phyloP scores from a whole-genome alignment of 2,888 invertebrate species.

The Cryptus viduatorius region DNA sequence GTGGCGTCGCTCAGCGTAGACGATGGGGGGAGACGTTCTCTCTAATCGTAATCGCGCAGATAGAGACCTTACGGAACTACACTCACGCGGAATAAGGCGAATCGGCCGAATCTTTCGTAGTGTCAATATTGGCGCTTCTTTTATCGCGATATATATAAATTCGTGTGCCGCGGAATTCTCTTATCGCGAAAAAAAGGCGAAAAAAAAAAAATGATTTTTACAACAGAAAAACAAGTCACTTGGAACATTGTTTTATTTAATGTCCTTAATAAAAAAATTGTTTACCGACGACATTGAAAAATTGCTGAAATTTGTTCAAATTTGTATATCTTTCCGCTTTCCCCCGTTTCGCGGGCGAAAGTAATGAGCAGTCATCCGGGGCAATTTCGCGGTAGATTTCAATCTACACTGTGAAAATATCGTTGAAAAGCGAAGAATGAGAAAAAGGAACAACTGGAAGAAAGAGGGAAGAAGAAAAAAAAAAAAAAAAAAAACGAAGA shows the following conservation, averaged over 20 bases:
- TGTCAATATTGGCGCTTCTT: constrained; percentile 42
- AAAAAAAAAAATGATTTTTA: neutral
- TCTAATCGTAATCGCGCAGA: constrained; percentile 56
- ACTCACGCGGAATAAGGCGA: constrained; percentile 8
- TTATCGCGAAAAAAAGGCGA: neutral
- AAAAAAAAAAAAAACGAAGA: constrained; percentile 23
- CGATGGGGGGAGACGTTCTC: constrained; percentile 6
- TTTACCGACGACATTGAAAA: neutral
- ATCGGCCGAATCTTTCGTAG: constrained; percentile 14
- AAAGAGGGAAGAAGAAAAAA: constrained; percentile 1
- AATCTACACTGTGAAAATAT: constrained; percentile 44
- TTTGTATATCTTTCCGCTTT: neutral
- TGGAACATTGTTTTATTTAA: neutral
- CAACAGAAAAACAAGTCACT: neutral
- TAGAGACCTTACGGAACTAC: constrained; percentile 45
- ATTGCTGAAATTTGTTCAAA: neutral
- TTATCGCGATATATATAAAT: neutral
- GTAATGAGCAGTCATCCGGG: constrained; percentile 35
- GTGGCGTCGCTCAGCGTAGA: constrained; percentile 7
- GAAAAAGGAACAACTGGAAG: constrained; percentile 47
- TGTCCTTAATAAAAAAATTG: neutral
- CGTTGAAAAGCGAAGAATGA: constrained; percentile 49
- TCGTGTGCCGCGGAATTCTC: neutral
- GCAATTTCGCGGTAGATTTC: constrained; percentile 65
- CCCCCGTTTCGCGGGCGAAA: constrained; percentile 37